Percentiles rank a stretch among this genome's conserved stretches.
Conservation (phyloP, 2,888 invertebrate genomes). For the Icerya purchasi region DNA sequence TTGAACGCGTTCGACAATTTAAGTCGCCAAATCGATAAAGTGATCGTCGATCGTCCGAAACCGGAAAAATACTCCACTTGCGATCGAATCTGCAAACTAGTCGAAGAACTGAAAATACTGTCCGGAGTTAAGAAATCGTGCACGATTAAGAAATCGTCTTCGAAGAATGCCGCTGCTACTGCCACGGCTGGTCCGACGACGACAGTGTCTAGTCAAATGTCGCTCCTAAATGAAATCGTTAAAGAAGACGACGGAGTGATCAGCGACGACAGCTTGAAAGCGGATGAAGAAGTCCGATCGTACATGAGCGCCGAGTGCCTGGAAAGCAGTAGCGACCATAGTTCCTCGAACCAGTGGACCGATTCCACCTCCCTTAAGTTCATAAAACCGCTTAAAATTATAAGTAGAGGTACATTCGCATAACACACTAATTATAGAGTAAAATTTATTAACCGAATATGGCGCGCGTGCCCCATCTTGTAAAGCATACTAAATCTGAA, state of each 20-base stretch:
- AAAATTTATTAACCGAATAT: too few relatives aligned
- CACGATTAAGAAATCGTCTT: neutral
- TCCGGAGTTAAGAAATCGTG: neutral
- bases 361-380: constrained; percentile 2
- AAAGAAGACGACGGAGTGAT: constrained; percentile 15
- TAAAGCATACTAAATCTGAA: too few relatives aligned
- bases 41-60: constrained; percentile 11
- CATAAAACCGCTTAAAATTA: constrained; percentile 5
- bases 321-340: neutral
- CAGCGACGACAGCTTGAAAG: constrained; percentile 28
- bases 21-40: constrained; percentile 13
- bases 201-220: constrained; percentile 9
- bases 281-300: constrained; percentile 34
- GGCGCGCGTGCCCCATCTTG: too few relatives aligned
- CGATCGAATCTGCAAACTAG: neutral
- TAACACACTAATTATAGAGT: too few relatives aligned
- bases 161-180: neutral
- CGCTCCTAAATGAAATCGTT: constrained; percentile 13
- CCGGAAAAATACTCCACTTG: neutral
- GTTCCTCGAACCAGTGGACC: neutral
- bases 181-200: neutral
- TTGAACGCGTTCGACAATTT: constrained; percentile 14
- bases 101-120: neutral
- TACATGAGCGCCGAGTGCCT: constrained; percentile 14
- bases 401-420: constrained; percentile 3